Evolutionary conservation across 2,113 vertebrate species (phyloP).

Genomic region (Mellivora capensis): DNA sequence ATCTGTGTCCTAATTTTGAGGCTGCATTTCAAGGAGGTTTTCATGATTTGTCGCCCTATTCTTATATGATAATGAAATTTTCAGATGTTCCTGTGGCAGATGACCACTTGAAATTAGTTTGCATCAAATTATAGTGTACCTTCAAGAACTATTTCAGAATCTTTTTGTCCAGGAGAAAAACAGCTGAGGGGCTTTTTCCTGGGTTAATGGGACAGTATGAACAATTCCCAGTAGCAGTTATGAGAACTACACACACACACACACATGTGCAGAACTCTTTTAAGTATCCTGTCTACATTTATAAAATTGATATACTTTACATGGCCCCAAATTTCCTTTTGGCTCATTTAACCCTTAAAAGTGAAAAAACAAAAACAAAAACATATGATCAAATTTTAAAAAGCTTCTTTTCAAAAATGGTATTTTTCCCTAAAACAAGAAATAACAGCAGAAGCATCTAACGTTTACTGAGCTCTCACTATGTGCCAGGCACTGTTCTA

Average conservation of each 20-base stretch:
- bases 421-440: neutral
- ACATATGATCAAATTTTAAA: neutral
- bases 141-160: neutral
- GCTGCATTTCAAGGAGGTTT: neutral
- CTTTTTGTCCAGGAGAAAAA: neutral
- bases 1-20: neutral
- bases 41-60: neutral
- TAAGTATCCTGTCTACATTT: neutral
- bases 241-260: neutral
- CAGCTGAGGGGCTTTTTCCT: neutral
- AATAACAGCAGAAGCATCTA: neutral
- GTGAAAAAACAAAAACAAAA: neutral
- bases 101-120: neutral
- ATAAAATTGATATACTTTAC: neutral
- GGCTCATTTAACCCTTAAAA: slow-evolving; percentile 15
- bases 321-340: slow-evolving; percentile 5
- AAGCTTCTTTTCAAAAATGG: neutral
- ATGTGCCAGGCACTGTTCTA: neutral
- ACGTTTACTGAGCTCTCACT: neutral
- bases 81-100: neutral
- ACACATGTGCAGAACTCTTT: neutral
- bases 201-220: neutral
- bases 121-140: neutral
- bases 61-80: neutral
- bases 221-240: neutral